Conservation (phyloP, 2,888 invertebrate species). For the Lobophora halterata region DNA sequence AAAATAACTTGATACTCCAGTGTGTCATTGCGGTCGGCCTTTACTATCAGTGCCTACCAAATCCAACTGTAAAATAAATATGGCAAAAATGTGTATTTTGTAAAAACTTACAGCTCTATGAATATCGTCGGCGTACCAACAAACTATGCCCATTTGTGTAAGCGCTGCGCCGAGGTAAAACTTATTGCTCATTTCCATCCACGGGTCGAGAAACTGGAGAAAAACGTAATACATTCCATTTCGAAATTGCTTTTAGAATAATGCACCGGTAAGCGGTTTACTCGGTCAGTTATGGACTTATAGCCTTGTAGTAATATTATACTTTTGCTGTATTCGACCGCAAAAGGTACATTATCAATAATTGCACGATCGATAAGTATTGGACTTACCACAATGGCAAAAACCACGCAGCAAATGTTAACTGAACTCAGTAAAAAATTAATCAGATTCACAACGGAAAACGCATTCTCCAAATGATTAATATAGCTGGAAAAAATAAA, state of each 20-base stretch:
- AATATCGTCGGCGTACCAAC: slow-evolving; percentile 68
- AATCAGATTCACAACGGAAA: slow-evolving; percentile 58
- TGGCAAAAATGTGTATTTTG: too few relatives aligned
- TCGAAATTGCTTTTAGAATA: slow-evolving; percentile 12
- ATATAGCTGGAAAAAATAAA: too few relatives aligned
- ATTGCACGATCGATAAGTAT: background rate
- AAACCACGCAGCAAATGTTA: slow-evolving; percentile 63
- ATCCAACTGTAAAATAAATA: too few relatives aligned
- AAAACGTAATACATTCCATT: slow-evolving; percentile 18
- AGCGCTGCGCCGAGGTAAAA: slow-evolving; percentile 59
- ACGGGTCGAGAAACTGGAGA: slow-evolving; percentile 57
- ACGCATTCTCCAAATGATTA: slow-evolving; percentile 61
- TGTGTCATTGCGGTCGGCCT: too few relatives aligned
- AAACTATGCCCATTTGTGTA: slow-evolving; percentile 64
- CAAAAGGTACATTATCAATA: too few relatives aligned
- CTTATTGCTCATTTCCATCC: slow-evolving; percentile 65
- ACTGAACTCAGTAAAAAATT: slow-evolving; percentile 64
- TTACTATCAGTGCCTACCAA: too few relatives aligned
- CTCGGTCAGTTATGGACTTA: background rate
- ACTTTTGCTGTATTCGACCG: too few relatives aligned
- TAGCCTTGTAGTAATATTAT: too few relatives aligned
- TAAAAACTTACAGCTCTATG: slow-evolving; percentile 49
- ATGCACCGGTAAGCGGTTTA: slow-evolving; percentile 11
- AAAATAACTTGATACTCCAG: too few relatives aligned
- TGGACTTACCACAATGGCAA: slow-evolving; percentile 57